Evolutionary conservation across 2,113 vertebrate species (phyloP).

Genomic region (Todiramphus saurophagus): DNA sequence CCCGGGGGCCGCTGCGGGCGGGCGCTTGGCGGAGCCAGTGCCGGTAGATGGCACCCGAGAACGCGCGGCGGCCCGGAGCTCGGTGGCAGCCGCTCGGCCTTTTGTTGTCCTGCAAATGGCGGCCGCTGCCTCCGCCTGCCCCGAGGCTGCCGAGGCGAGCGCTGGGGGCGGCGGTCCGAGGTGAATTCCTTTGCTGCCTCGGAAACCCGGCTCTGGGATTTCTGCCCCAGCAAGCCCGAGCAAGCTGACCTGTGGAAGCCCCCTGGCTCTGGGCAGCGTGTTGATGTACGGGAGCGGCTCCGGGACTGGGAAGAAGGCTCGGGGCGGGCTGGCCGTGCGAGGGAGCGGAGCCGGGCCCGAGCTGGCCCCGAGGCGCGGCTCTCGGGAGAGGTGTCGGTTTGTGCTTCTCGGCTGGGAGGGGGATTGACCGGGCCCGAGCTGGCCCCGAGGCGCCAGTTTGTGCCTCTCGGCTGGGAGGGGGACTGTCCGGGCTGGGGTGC

Average conservation of each 20-base stretch:
- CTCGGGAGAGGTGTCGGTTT: background rate
- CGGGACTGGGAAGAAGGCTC: too few relatives aligned
- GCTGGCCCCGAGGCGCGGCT: background rate
- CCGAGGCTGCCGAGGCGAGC: fast-evolving
- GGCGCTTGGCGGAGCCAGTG: fast-evolving
- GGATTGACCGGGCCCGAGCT: fast-evolving
- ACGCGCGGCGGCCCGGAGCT: fast-evolving
- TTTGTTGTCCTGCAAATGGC: background rate
- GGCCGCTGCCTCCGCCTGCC: fast-evolving
- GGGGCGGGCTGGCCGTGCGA: too few relatives aligned
- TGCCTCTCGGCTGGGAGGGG: background rate
- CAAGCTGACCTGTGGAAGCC: background rate
- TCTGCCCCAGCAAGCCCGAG: background rate
- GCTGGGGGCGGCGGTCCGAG: fast-evolving
- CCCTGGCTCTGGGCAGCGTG: too few relatives aligned
- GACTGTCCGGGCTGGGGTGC: fast-evolving
- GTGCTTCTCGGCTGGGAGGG: background rate
- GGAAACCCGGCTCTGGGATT: background rate
- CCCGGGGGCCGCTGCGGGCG: too few relatives aligned
- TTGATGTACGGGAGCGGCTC: fast-evolving
- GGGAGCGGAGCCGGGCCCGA: background rate
- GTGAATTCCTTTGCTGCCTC: fast-evolving
- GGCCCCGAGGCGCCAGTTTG: too few relatives aligned
- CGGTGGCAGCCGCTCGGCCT: fast-evolving
- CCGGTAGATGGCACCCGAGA: background rate